A percentile compares a stretch with the other conserved stretches of the same genome.
Evolutionary conservation across 2,797 vertebrate genomes (phyloP).

Genomic region (Siniperca obscura): DNA sequence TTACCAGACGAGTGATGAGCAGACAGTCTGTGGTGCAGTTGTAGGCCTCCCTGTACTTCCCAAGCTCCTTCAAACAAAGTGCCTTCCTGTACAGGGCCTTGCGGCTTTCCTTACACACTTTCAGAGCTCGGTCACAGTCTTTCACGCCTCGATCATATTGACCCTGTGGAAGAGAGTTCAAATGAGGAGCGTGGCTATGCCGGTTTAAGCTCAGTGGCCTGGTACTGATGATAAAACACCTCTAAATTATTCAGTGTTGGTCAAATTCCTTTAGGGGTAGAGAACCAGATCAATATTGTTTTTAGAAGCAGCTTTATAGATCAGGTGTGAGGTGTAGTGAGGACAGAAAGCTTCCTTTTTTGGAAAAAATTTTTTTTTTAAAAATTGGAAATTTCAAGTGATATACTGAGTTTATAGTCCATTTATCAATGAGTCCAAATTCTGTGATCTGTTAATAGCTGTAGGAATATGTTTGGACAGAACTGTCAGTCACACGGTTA

Average conservation of each 20-base stretch:
- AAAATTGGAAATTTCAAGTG: neutral
- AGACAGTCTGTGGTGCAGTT: slow-evolving; percentile 91
- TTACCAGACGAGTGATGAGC: slow-evolving; percentile 90
- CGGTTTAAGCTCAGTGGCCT: slow-evolving; percentile 9
- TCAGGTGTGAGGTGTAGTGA: neutral
- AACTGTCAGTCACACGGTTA: neutral
- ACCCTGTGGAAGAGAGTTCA: slow-evolving; percentile 77
- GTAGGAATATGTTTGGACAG: neutral
- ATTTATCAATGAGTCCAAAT: neutral
- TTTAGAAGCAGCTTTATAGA: neutral
- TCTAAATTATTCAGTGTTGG: slow-evolving; percentile 8
- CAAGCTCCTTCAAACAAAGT: slow-evolving; percentile 89
- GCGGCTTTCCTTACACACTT: slow-evolving; percentile 82
- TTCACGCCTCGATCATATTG: slow-evolving; percentile 87
- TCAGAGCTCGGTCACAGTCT: slow-evolving; percentile 88
- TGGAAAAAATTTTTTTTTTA: neutral
- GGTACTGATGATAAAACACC: slow-evolving; percentile 10
- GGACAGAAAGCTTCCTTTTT: neutral
- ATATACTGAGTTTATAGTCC: neutral
- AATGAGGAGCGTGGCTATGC: neutral
- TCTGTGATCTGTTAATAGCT: neutral
- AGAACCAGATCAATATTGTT: neutral
- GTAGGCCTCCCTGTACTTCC: slow-evolving; percentile 91
- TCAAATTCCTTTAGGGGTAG: neutral
- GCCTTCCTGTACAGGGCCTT: slow-evolving; percentile 92